These are phyloP conservation scores for Helicoverpa assulta DNA, from an alignment of 2,888 invertebrate species.

Conservation along the genomic window DNA sequence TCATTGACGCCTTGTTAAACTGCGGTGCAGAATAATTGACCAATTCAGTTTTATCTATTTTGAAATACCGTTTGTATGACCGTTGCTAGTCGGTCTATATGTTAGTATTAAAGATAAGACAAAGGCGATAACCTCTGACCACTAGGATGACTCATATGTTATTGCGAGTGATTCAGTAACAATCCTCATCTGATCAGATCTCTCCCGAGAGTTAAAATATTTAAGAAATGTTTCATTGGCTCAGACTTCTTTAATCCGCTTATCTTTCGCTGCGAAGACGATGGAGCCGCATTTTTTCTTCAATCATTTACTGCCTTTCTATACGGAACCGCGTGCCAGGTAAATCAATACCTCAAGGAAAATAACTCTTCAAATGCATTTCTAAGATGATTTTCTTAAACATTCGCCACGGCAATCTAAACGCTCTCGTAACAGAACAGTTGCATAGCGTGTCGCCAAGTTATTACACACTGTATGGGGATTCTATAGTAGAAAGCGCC, in stretches of 20 bases:
- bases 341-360: conserved; percentile 6
- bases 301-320: not conserved
- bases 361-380: conserved; percentile 29
- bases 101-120: conserved; percentile 30
- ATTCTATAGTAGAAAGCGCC: conserved; percentile 74
- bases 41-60: conserved; percentile 52
- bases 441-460: conserved; percentile 70
- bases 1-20: conserved; percentile 43
- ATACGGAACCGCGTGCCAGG: not conserved
- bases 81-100: conserved; percentile 26
- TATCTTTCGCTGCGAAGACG: conserved; percentile 3
- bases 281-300: not conserved
- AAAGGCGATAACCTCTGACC: conserved; percentile 54
- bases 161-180: conserved; percentile 34
- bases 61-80: conserved; percentile 35
- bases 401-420: conserved; percentile 50
- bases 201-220: conserved; percentile 27
- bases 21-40: conserved; percentile 51
- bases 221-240: conserved; percentile 29
- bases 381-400: conserved; percentile 39
- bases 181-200: conserved; percentile 23
- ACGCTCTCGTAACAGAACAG: conserved; percentile 49
- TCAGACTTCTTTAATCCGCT: conserved; percentile 19
- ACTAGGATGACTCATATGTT: conserved; percentile 52
- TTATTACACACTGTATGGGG: conserved; percentile 73